These are phyloP conservation scores for Drosophila lacicola DNA, from an alignment of 2,888 invertebrate genomes.

Conservation along the genomic window DNA sequence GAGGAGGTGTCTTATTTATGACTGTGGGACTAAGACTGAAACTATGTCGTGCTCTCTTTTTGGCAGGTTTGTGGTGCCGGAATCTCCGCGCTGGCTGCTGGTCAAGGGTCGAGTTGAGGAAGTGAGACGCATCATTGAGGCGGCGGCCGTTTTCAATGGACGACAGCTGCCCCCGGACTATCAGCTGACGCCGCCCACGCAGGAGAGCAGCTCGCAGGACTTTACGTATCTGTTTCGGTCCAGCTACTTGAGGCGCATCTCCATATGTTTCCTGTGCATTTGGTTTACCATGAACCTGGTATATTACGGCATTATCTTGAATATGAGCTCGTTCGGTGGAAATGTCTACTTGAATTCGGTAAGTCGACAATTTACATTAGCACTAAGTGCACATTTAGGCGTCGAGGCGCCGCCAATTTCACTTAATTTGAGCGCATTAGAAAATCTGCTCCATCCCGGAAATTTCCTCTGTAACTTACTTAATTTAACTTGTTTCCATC, in stretches of 20 bases:
- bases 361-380: slow-evolving; percentile 74
- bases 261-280: slow-evolving; percentile 89
- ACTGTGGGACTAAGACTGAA: slow-evolving; percentile 15
- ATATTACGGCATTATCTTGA: slow-evolving; percentile 88
- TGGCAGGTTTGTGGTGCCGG: slow-evolving; percentile 90
- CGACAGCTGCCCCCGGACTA: slow-evolving; percentile 88
- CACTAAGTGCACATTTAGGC: slow-evolving; percentile 31
- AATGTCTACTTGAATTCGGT: slow-evolving; percentile 91
- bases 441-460: slow-evolving; percentile 1
- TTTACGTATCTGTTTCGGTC: slow-evolving; percentile 89
- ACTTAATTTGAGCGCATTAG: slow-evolving; percentile 22
- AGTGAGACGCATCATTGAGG: slow-evolving; percentile 88
- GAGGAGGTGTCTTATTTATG: slow-evolving; percentile 49
- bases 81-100: slow-evolving; percentile 92
- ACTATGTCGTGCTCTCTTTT: slow-evolving; percentile 26
- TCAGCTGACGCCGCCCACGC: slow-evolving; percentile 87
- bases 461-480: slow-evolving; percentile 22
- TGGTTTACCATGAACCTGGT: slow-evolving; percentile 90
- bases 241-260: slow-evolving; percentile 88
- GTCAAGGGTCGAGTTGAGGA: slow-evolving; percentile 90
- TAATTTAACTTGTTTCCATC: slow-evolving; percentile 40
- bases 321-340: slow-evolving; percentile 91
- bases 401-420: slow-evolving; percentile 11
- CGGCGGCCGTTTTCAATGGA: slow-evolving; percentile 89
- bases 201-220: slow-evolving; percentile 86